Base-by-base conservation (phyloP, 2,888 invertebrate species). In the Colostygia pectinataria region DNA sequence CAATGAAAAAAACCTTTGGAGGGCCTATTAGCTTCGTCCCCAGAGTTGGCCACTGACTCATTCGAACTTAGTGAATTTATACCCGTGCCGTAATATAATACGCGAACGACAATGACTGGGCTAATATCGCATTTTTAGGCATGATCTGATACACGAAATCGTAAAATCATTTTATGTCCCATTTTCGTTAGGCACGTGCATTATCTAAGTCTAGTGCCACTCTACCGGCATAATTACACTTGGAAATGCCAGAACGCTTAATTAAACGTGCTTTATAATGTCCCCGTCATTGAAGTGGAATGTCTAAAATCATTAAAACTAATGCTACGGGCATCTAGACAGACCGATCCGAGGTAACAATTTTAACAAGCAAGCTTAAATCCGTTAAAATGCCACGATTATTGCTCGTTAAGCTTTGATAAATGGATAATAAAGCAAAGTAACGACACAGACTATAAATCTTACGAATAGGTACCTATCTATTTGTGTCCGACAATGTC, bases 391-490 rank as follows among this genome's bases (percentile, higher is more conserved):
- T 66, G 74, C 70, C 70, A 69, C 72, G 71, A 81, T 81, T 80
- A 82, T 76, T 71, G 77, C 75, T 76, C 79, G 79, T 81, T 80
- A 83, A 78, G 74, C 71, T 70, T 77, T 85, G 81, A 85, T 80
- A 77, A 78, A 83, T 84, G 78, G 79, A 68, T 74, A 79, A 82
- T 86, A 83, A 81, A 77, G 65, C 67, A 66, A 71, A 77, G 68
- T 75, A 79, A 79, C 69, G 67, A 73, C 65, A 66, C 56, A 32
- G 59, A 51, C 65, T 41, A 77, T 82, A 79, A 80, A 81, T 81
- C 78, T 78, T 61, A 65, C 52, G 55, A 63, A 62, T 62, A 20
- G 20, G 61, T 65, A 57, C 63, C 40, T 61, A 57, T 57, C 63
- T 62, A 66, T 66, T 62, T 65, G 66, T 54, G 52, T 55, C 37